These are phyloP conservation scores for Donacobius atricapilla DNA, from an alignment of 2,113 vertebrate genomes.

Conservation along the genomic window DNA sequence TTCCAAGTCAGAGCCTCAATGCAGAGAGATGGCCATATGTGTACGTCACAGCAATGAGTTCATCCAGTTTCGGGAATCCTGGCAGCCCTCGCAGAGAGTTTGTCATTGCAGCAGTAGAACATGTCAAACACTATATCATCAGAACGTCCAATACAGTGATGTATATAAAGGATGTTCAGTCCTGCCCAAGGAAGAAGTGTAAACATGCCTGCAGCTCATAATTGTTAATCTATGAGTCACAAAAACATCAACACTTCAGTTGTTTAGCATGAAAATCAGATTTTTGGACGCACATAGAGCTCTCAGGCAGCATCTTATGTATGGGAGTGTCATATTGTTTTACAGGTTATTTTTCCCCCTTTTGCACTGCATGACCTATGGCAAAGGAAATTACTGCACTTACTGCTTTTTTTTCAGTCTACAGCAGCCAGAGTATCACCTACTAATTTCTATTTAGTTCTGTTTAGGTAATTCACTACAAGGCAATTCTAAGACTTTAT, in stretches of 20 bases:
- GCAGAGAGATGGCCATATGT: not conserved
- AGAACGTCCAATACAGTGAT: not conserved
- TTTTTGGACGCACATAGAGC: rapidly evolving
- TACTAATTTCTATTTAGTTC: not conserved
- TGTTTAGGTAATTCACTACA: not conserved
- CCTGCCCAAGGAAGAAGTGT: not conserved
- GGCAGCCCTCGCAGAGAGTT: not conserved
- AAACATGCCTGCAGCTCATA: not conserved
- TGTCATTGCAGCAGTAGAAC: not conserved
- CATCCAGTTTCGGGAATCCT: not conserved
- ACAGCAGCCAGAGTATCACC: not conserved
- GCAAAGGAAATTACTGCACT: not conserved
- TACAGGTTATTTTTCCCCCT: not conserved
- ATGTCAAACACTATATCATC: not conserved
- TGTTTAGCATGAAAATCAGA: not conserved
- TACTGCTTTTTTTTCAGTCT: not conserved
- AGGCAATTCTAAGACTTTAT: rapidly evolving
- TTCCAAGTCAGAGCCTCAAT: not conserved
- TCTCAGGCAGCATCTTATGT: not conserved
- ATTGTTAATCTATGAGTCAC: not conserved
- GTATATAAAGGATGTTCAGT: not conserved
- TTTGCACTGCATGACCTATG: not conserved
- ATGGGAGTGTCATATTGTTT: not conserved
- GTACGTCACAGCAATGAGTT: not conserved
- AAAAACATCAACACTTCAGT: not conserved